Percentiles rank a stretch among this genome's conserved stretches.
Evolutionary conservation across 1,140 invertebrate genomes (phyloP).

Genomic region (Hylaeus anthracinus): DNA sequence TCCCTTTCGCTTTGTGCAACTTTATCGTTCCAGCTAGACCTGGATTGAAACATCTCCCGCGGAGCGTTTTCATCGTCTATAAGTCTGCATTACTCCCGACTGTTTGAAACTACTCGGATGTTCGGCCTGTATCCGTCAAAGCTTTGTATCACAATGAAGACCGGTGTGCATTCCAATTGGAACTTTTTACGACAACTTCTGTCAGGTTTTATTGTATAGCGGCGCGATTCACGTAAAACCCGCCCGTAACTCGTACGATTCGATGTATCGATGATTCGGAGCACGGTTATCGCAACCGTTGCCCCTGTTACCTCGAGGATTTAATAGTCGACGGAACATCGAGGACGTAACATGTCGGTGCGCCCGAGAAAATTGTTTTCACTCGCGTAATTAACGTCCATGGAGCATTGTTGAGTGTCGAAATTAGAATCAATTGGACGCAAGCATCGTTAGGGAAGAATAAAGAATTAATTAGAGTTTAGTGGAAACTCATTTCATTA

Average conservation of each 20-base stretch:
- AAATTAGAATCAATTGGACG: constrained; percentile 15
- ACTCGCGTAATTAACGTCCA: constrained; percentile 10
- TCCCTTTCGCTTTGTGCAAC: too few relatives aligned
- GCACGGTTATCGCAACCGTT: neutral
- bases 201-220: neutral
- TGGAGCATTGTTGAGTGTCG: constrained; percentile 21
- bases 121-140: neutral
- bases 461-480: too few relatives aligned
- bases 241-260: constrained; percentile 9
- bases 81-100: neutral
- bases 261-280: constrained; percentile 27
- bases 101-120: neutral
- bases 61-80: neutral
- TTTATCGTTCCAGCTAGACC: too few relatives aligned
- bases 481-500: too few relatives aligned
- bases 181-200: neutral
- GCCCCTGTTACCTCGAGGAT: constrained; percentile 14
- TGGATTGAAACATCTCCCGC: neutral
- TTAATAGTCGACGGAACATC: constrained; percentile 37
- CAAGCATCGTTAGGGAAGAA: too few relatives aligned
- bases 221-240: neutral
- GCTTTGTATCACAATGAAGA: neutral
- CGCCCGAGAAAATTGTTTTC: constrained; percentile 31
- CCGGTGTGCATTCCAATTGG: neutral
- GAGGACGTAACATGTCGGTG: constrained; percentile 33